Conservation (phyloP, 1,140 invertebrate species). For the Bombus impatiens region DNA sequence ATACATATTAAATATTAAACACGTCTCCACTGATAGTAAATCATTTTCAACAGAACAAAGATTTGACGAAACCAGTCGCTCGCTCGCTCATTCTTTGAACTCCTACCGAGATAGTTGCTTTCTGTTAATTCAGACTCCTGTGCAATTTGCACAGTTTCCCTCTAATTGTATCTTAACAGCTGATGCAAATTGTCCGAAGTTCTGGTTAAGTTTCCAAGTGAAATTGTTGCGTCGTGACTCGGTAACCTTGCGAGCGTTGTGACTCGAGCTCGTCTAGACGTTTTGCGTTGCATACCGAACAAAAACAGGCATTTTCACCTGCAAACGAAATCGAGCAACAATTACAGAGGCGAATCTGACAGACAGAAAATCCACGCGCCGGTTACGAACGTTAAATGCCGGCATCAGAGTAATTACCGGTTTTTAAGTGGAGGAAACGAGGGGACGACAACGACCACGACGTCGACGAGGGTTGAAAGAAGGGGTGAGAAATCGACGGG, state of each 20-base stretch:
- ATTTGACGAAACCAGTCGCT: neutral
- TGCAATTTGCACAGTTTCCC: constrained; percentile 30
- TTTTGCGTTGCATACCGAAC: neutral
- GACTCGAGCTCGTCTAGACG: neutral
- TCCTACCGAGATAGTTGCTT: constrained; percentile 23
- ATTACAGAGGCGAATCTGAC: constrained; percentile 41
- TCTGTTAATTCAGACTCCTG: constrained; percentile 30
- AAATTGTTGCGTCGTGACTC: constrained; percentile 38
- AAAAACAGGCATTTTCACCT: constrained; percentile 28
- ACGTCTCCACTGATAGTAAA: no score
- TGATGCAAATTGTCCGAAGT: constrained; percentile 49
- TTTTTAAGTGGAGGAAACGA: constrained; percentile 74
- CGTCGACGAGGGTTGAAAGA: constrained; percentile 61
- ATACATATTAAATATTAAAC: no score
- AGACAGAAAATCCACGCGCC: constrained; percentile 55
- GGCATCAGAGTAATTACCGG: constrained; percentile 73
- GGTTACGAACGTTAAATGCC: constrained; percentile 70
- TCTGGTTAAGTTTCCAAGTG: constrained; percentile 27
- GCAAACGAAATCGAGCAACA: constrained; percentile 53
- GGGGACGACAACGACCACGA: constrained; percentile 58
- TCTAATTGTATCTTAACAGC: constrained; percentile 44
- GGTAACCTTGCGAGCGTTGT: constrained; percentile 19
- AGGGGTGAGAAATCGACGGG: constrained; percentile 37
- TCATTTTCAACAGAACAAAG: neutral
- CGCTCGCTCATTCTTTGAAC: neutral